Conservation (phyloP, 2,113 vertebrate genomes). For the Climacteris rufus region DNA sequence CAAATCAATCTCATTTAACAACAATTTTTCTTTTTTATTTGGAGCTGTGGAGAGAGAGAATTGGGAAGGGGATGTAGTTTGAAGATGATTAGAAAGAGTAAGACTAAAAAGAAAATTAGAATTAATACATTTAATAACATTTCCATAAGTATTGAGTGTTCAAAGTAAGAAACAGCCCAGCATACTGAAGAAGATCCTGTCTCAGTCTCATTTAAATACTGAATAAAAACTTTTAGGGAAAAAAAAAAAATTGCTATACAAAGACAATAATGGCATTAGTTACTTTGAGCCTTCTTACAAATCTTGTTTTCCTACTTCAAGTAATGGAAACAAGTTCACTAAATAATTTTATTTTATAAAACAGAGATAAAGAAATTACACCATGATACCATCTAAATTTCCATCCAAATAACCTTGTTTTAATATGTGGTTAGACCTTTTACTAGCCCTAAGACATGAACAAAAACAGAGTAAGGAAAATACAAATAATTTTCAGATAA, state of each 20-base stretch:
- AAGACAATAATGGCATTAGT: not conserved
- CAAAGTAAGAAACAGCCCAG: not conserved
- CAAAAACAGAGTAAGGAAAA: not conserved
- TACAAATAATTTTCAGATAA: not conserved
- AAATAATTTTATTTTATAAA: not conserved
- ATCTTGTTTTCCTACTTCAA: not conserved
- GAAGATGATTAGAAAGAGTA: not conserved
- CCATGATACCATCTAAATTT: not conserved
- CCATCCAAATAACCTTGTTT: not conserved
- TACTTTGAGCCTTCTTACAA: not conserved
- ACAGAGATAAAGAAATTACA: not conserved
- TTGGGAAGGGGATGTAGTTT: fast-evolving
- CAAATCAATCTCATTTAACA: not conserved
- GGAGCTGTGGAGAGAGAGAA: not conserved
- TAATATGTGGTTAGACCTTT: not conserved
- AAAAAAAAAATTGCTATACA: not conserved
- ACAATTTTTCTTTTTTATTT: not conserved
- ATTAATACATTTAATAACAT: not conserved
- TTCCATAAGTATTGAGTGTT: not conserved
- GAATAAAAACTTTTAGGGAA: not conserved
- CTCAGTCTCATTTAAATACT: not conserved
- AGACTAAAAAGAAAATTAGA: too few relatives aligned
- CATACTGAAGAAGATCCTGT: not conserved
- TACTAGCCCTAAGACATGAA: not conserved
- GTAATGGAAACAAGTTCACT: not conserved